Base-by-base conservation (phyloP, 2,113 vertebrate genomes). In the Erythrolamprus reginae region DNA sequence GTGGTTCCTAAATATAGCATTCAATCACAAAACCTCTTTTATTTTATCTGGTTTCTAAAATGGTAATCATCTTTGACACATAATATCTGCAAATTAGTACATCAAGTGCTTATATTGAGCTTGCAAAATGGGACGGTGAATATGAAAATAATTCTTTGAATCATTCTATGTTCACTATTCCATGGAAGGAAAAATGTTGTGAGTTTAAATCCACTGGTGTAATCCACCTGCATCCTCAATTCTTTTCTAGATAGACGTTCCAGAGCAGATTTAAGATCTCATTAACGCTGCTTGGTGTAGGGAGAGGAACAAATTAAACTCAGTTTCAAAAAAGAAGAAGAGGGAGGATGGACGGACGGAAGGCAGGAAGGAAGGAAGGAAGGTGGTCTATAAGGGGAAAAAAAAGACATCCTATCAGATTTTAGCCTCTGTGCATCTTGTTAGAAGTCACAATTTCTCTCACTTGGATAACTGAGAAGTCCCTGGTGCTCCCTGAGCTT, bases 1-100 rank as follows among this genome's bases (percentile, higher is more conserved):
- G 13, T 82, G 65, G 87, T 70, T 87, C 28, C 86, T 87, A 82
- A 90, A 87, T 87, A 82, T 48, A 52, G 65, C 65, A 90, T 87
- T 82, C 47, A 50, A 56, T 82, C 51, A 90, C 65, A 82, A 58
- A 87, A 65, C 19, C 52, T 87, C 52, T 70, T 56, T 50, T 82
- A 70, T 47, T 82, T 48, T 52, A 24, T 53, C 84, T 90, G 51
- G 24, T 28, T 77, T 24, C 56, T 28, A 90, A 51, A 38, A 52
- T 15, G 38, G 50, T 42, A 8, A 82, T 87, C 77, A 82, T 90
- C 55, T 87, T 87, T 90, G 65, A 87, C 65, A 90, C 19, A 87
- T 48, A 51, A 21, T 42, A 82, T 33, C 38, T 55, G 42, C 85
- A 82, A 55, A 90, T 90, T 56, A 87, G 52, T 87, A 87, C 65